phyloP scores from a whole-genome alignment of 2,888 invertebrate species.

The Autographa pulchrina region DNA sequence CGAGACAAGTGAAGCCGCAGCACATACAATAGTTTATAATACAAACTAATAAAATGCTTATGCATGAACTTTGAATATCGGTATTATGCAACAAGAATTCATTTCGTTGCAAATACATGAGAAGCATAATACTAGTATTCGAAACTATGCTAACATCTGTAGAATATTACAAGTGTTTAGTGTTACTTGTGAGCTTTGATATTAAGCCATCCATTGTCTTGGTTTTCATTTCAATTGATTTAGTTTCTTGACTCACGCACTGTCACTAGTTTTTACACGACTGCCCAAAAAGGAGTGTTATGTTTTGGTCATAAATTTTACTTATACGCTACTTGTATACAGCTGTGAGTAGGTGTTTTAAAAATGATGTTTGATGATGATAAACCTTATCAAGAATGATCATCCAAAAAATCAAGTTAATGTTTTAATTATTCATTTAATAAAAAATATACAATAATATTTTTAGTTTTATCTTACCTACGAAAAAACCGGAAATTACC shows the following conservation, averaged over 20 bases:
- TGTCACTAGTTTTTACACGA: not conserved
- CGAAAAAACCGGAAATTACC: too few relatives aligned
- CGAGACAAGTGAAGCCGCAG: slow-evolving; percentile 12
- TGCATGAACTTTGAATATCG: slow-evolving; percentile 14
- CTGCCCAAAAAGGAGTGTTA: too few relatives aligned
- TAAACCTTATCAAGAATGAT: too few relatives aligned
- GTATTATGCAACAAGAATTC: slow-evolving; percentile 31
- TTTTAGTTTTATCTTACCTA: too few relatives aligned
- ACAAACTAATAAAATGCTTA: slow-evolving; percentile 43
- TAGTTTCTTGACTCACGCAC: not conserved
- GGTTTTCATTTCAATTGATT: not conserved
- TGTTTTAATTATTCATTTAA: too few relatives aligned
- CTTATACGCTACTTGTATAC: too few relatives aligned
- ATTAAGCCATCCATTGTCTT: slow-evolving; percentile 6
- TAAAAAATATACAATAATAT: too few relatives aligned
- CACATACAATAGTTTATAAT: slow-evolving; percentile 11
- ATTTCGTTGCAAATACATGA: slow-evolving; percentile 30
- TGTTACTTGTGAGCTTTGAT: not conserved
- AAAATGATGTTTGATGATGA: too few relatives aligned
- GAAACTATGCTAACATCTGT: slow-evolving; percentile 5
- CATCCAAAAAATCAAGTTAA: too few relatives aligned
- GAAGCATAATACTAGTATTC: slow-evolving; percentile 12
- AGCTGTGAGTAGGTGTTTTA: too few relatives aligned
- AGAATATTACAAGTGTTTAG: slow-evolving; percentile 13
- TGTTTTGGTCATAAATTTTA: too few relatives aligned